These are phyloP conservation scores for Sinopyrophorus schimmeli DNA, from an alignment of 2,888 invertebrate genomes.

Conservation along the genomic window DNA sequence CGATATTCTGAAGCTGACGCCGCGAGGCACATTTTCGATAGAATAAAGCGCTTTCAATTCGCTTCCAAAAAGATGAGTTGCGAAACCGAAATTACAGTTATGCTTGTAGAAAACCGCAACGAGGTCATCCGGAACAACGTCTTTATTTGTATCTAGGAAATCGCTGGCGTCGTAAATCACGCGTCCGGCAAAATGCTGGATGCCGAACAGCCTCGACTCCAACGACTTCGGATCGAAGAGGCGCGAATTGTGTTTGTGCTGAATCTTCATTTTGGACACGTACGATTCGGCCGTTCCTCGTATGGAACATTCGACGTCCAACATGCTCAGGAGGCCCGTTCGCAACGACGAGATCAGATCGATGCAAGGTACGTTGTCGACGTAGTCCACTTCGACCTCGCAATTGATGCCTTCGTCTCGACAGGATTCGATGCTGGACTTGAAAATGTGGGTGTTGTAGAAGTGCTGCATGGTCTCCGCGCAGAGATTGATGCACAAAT, in stretches of 20 bases:
- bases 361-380: conserved; percentile 94
- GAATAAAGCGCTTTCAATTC: conserved; percentile 84
- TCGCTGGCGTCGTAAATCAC: conserved; percentile 89
- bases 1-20: conserved; percentile 84
- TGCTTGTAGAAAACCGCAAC: conserved; percentile 92
- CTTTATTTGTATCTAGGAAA: conserved; percentile 89
- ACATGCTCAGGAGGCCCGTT: conserved; percentile 87
- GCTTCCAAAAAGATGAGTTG: conserved; percentile 91
- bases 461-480: conserved; percentile 98
- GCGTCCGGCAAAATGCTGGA: conserved; percentile 86
- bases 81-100: conserved; percentile 95
- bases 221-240: conserved; percentile 78
- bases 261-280: conserved; percentile 76
- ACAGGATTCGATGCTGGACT: conserved; percentile 90
- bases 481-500: conserved; percentile 92
- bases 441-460: conserved; percentile 96
- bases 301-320: conserved; percentile 90
- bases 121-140: conserved; percentile 89
- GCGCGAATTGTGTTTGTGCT: conserved; percentile 81
- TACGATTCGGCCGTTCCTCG: conserved; percentile 79
- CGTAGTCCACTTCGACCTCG: conserved; percentile 90
- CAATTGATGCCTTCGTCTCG: conserved; percentile 90
- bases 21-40: conserved; percentile 73
- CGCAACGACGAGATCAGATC: conserved; percentile 92
- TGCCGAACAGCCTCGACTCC: conserved; percentile 82